These are phyloP conservation scores for Drosophila bipectinata DNA, from an alignment of 1,140 invertebrate genomes.

Conservation along the genomic window DNA sequence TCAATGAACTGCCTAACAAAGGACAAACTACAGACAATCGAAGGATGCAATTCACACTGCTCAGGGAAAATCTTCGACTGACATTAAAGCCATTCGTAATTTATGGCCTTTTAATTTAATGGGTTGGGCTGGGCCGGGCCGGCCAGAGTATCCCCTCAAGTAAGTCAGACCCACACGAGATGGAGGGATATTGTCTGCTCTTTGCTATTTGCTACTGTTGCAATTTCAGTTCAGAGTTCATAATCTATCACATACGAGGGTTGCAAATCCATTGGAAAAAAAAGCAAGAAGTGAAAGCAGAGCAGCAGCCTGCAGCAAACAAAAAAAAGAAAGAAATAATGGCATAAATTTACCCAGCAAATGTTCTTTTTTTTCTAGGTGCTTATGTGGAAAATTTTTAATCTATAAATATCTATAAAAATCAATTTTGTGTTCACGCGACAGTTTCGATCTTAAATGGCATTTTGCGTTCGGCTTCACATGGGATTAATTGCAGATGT, in stretches of 20 bases:
- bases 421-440: slow-evolving; percentile 80
- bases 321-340: slow-evolving; percentile 39
- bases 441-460: slow-evolving; percentile 66
- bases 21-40: slow-evolving; percentile 49
- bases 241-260: slow-evolving; percentile 74
- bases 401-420: slow-evolving; percentile 83
- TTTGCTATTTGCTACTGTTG: slow-evolving; percentile 59
- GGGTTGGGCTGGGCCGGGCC: slow-evolving; percentile 59
- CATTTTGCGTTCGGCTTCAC: slow-evolving; percentile 45
- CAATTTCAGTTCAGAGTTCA: slow-evolving; percentile 75
- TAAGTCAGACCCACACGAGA: slow-evolving; percentile 55
- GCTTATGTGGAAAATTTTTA: slow-evolving; percentile 79
- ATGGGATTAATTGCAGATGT: slow-evolving; percentile 78
- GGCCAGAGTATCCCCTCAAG: slow-evolving; percentile 59
- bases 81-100: slow-evolving; percentile 74
- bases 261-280: slow-evolving; percentile 53
- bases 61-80: slow-evolving; percentile 66
- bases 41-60: slow-evolving; percentile 73
- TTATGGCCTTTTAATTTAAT: slow-evolving; percentile 83
- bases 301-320: slow-evolving; percentile 1
- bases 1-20: slow-evolving; percentile 55
- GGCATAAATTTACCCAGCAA: slow-evolving; percentile 71
- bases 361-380: slow-evolving; percentile 61
- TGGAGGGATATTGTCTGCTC: slow-evolving; percentile 44
- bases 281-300: slow-evolving; percentile 36